Percentiles rank a stretch among this genome's conserved stretches.
These are phyloP conservation scores for Phasia obesa DNA, from an alignment of 2,888 invertebrate species.

Conservation along the genomic window DNA sequence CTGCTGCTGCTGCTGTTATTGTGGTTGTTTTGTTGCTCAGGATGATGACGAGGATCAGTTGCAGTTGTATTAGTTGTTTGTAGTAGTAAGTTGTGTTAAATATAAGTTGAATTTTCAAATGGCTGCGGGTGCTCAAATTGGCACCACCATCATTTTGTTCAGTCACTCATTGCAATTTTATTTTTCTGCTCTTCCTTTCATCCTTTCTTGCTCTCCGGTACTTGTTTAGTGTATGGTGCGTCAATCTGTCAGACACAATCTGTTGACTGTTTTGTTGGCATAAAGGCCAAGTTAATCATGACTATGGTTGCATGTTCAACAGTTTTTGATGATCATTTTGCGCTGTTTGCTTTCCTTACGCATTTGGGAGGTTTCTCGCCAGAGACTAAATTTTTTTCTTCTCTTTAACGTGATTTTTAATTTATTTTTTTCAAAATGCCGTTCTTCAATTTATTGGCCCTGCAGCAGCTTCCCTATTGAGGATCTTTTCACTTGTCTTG, in stretches of 20 bases:
- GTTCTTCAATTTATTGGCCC: conserved; percentile 70
- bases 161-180: conserved; percentile 67
- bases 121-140: conserved; percentile 71
- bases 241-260: conserved; percentile 70
- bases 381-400: conserved; percentile 5
- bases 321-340: conserved; percentile 56
- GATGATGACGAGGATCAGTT: conserved; percentile 46
- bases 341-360: conserved; percentile 44
- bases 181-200: conserved; percentile 21
- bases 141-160: conserved; percentile 73
- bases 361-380: conserved; percentile 62
- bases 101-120: conserved; percentile 61
- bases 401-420: conserved; percentile 17
- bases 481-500: conserved; percentile 67
- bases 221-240: conserved; percentile 47
- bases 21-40: too few relatives aligned
- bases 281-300: conserved; percentile 69
- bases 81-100: conserved; percentile 40
- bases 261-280: conserved; percentile 56
- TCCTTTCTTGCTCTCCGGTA: background rate
- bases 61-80: conserved; percentile 37
- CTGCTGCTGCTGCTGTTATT: conserved; percentile 29
- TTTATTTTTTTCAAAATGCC: conserved; percentile 64
- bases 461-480: conserved; percentile 71
- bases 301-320: conserved; percentile 68